These are phyloP conservation scores for Scaeva pyrastri DNA, from an alignment of 2,888 invertebrate species.

Conservation along the genomic window DNA sequence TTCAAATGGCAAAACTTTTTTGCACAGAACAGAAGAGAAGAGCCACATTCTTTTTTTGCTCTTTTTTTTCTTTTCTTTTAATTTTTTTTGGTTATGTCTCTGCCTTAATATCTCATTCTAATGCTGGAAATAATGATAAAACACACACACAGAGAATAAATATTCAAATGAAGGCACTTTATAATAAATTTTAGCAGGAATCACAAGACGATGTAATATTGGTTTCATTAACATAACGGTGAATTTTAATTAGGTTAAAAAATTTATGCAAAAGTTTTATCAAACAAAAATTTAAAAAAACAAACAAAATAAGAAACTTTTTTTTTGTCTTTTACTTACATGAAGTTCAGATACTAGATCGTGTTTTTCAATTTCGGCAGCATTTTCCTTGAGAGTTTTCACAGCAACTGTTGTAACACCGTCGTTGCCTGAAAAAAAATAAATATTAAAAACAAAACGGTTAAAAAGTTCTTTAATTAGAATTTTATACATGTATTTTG, in stretches of 20 bases:
- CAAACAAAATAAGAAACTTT: background rate
- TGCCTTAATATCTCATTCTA: slow-evolving; percentile 6
- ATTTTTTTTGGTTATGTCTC: background rate
- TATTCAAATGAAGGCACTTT: slow-evolving; percentile 59
- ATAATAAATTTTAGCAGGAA: slow-evolving; percentile 33
- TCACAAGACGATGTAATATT: slow-evolving; percentile 45
- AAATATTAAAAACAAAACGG: slow-evolving; percentile 12
- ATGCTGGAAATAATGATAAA: slow-evolving; percentile 25
- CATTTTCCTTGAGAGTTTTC: slow-evolving; percentile 97
- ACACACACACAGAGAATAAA: slow-evolving; percentile 43
- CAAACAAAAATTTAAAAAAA: background rate
- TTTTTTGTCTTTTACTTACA: slow-evolving; percentile 77
- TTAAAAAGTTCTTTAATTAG: slow-evolving; percentile 35
- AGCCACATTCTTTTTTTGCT: background rate
- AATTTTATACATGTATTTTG: background rate
- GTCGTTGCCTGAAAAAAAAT: slow-evolving; percentile 84
- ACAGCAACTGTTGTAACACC: slow-evolving; percentile 94
- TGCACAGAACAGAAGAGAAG: background rate
- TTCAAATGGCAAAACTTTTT: slow-evolving; percentile 41
- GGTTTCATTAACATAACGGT: slow-evolving; percentile 61
- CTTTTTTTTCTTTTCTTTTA: background rate
- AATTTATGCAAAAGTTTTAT: slow-evolving; percentile 25
- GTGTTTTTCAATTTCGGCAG: slow-evolving; percentile 92
- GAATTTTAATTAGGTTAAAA: slow-evolving; percentile 46
- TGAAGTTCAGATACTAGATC: slow-evolving; percentile 94